phyloP scores from a whole-genome alignment of 2,888 invertebrate genomes.

The Ochlodes sylvanus region DNA sequence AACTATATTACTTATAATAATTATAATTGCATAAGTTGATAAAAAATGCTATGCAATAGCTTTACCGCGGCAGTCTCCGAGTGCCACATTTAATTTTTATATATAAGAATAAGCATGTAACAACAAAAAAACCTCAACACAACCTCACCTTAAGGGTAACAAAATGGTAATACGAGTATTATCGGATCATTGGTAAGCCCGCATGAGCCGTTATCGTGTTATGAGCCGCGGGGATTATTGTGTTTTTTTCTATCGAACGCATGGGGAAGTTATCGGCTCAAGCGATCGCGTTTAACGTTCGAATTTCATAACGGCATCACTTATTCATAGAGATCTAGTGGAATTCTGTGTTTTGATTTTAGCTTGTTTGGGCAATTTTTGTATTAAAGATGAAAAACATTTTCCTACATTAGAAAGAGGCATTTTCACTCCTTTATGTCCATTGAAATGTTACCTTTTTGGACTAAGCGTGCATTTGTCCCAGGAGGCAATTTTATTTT shows the following conservation, averaged over 20 bases:
- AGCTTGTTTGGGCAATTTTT: background rate
- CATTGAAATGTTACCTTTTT: no score
- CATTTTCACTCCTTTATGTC: no score
- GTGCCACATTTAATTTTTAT: no score
- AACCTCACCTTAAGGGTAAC: background rate
- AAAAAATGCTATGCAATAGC: no score
- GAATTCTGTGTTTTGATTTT: background rate
- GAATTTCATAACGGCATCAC: constrained; percentile 31
- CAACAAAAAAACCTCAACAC: background rate
- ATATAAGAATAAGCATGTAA: no score
- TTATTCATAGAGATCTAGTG: constrained; percentile 23
- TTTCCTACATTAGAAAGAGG: no score
- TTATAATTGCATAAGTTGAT: no score
- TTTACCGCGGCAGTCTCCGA: no score
- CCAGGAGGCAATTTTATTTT: no score
- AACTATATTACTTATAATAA: no score
- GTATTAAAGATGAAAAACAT: no score
- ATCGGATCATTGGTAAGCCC: constrained; percentile 39
- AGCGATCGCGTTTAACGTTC: constrained; percentile 19
- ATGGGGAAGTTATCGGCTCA: constrained; percentile 21
- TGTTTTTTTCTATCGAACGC: constrained; percentile 20
- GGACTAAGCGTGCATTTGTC: no score
- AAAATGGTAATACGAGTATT: constrained; percentile 39
- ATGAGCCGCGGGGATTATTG: constrained; percentile 32
- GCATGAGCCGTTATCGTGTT: constrained; percentile 38